Conservation (phyloP, 2,113 vertebrate species). For the Salminus brasiliensis region DNA sequence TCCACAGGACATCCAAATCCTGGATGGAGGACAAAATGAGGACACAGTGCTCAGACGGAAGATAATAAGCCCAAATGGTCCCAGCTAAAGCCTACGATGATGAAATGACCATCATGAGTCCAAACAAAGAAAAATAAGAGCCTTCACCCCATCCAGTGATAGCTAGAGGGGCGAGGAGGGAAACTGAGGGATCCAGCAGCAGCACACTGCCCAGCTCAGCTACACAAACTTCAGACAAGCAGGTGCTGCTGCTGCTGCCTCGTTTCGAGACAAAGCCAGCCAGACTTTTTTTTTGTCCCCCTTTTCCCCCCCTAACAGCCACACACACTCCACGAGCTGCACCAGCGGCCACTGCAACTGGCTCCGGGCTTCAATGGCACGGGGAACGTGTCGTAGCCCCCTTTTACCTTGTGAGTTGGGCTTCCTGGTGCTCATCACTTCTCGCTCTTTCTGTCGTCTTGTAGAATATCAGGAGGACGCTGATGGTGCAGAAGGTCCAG, state of each 20-base stretch:
- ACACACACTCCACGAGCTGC: not conserved
- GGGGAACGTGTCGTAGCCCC: conserved; percentile 52
- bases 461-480: conserved; percentile 87
- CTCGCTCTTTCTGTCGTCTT: conserved; percentile 86
- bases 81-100: conserved; percentile 25
- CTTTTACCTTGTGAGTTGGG: conserved; percentile 76
- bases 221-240: not conserved
- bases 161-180: conserved; percentile 43
- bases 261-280: not conserved
- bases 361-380: conserved; percentile 21
- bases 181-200: conserved; percentile 28
- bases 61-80: not conserved
- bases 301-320: not conserved
- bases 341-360: not conserved
- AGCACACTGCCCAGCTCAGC: not conserved
- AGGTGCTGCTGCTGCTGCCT: conserved; percentile 1
- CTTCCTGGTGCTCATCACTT: conserved; percentile 81
- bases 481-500: conserved; percentile 87
- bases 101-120: conserved; percentile 35
- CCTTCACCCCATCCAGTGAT: conserved; percentile 40
- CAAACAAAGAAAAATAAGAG: conserved; percentile 53
- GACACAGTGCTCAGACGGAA: not conserved
- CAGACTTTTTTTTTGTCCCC: not conserved
- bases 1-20: not conserved
- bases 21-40: not conserved